Evolutionary conservation across 2,113 vertebrate species (phyloP).

Genomic region (Heptranchias perlo): DNA sequence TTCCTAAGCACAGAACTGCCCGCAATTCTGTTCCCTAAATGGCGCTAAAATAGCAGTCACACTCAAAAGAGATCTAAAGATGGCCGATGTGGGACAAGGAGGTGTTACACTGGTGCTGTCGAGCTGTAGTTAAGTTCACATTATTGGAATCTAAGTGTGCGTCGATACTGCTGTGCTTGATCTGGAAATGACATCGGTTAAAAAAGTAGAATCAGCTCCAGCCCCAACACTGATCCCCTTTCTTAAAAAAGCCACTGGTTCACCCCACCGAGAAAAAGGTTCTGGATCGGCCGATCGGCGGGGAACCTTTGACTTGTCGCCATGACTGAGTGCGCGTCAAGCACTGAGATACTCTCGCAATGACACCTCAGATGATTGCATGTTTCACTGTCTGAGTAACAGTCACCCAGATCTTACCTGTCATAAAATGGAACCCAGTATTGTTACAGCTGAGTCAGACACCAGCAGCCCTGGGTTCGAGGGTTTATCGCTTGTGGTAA

Average conservation of each 20-base stretch:
- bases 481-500: not conserved
- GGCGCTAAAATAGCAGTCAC: not conserved
- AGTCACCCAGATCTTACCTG: slow-evolving; percentile 6
- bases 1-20: not conserved
- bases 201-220: not conserved
- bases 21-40: not conserved
- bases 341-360: not conserved
- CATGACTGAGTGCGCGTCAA: not conserved
- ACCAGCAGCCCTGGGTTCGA: not conserved
- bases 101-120: not conserved
- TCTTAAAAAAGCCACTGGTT: not conserved
- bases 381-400: not conserved
- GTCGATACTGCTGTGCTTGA: not conserved
- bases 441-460: not conserved
- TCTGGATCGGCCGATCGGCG: no score
- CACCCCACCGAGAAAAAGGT: not conserved
- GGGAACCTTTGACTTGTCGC: not conserved
- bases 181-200: not conserved
- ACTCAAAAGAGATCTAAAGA: not conserved
- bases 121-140: not conserved
- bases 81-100: not conserved
- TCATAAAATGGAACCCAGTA: not conserved
- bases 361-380: not conserved
- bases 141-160: not conserved
- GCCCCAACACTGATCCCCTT: not conserved